Base-by-base conservation (phyloP, 2,797 vertebrate species). In the Sparidentex hasta region DNA sequence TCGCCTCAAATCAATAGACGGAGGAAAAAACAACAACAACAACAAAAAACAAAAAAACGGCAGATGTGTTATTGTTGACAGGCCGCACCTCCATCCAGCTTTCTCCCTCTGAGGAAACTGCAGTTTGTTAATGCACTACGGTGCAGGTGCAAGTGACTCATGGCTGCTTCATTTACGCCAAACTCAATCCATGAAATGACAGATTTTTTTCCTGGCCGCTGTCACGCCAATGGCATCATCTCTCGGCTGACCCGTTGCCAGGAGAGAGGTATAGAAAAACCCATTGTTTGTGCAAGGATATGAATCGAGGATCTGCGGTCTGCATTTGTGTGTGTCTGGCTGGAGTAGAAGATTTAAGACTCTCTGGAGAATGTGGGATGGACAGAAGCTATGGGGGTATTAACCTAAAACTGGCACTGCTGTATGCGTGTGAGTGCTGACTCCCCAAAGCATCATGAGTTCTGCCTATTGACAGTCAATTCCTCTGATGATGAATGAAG, bases 111-210 rank as follows among this genome's bases (percentile, higher is more conserved):
- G 51, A 69, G 29, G 43, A 74, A 38, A 21, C 66, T 2, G 0
- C 17, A 44, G 52, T 74, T 76, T 64, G 73, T 66, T 44, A 73
- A 65, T 68, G 43, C 4, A 12, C 62, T n/a, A 57, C 6, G 2
- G 50, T 54, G 65, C 54, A 65, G 76, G 78, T 83, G 82, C 66
- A 44, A 76, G 71, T 88, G 87, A 87, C 71, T 89, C 87, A 91
- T 65, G 46, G 63, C 73, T 56, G 62, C 69, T 87, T 82, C 54
- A 47, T 77, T 87, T 70, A 54, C 11, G 41, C 62, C 78, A 74
- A 80, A 74, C 56, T 84, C 50, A 29, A 51, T 74, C 73, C 43
- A n/a, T 82, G 63, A 67, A 74, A 80, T 82, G 17, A 67, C 78
- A 2, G 0, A 25, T 38, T 29, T 61, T 82, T 86, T 85, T 83